phyloP scores from a whole-genome alignment of 2,113 vertebrate species.

The Sphaerodactylus townsendi region DNA sequence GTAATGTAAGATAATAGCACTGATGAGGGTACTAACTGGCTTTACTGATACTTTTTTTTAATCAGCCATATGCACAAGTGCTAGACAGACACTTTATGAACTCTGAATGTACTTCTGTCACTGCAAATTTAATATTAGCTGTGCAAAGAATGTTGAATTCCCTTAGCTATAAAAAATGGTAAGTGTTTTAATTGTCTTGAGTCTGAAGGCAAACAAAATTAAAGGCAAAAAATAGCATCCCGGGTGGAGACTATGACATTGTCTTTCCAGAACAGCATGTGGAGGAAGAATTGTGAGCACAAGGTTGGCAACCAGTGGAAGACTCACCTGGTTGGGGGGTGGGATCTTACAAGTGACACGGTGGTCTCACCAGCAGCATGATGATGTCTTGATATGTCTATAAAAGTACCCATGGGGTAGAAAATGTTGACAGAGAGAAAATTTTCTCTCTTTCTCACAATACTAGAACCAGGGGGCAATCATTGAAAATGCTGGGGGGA shows the following conservation, averaged over 20 bases:
- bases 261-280: not conserved
- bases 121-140: constrained; percentile 56
- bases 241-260: not conserved
- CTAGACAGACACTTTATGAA: constrained; percentile 64
- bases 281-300: no score
- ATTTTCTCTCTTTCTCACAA: no score
- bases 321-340: no score
- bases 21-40: constrained; percentile 49
- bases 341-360: no score
- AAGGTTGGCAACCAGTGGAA: no score
- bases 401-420: no score
- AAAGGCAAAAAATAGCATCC: not conserved
- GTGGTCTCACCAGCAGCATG: no score
- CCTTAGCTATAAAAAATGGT: constrained; percentile 54
- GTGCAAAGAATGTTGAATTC: constrained; percentile 54
- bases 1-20: constrained; percentile 32
- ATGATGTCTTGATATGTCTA: no score
- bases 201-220: not conserved
- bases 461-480: no score
- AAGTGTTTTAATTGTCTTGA: constrained; percentile 21
- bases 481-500: no score
- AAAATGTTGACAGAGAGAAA: no score
- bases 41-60: constrained; percentile 59
- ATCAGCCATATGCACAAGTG: constrained; percentile 48
- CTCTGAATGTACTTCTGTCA: constrained; percentile 24